A percentile compares a stretch with the other conserved stretches of the same genome.
These are phyloP conservation scores for Vulpes lagopus DNA, from an alignment of 2,113 vertebrate species.

Conservation along the genomic window DNA sequence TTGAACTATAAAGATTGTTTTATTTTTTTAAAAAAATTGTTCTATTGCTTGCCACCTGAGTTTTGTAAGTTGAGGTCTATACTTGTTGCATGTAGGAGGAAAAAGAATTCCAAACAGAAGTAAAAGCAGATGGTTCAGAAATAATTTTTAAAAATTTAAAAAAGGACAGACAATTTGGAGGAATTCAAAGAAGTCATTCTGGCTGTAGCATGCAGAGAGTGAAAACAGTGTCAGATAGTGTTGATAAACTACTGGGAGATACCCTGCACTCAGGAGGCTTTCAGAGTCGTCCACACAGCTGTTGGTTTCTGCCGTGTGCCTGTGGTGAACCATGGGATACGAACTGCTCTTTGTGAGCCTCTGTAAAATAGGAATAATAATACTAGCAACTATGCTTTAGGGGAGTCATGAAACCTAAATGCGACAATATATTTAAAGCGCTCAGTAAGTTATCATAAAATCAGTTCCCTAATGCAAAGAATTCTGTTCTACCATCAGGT, in stretches of 20 bases:
- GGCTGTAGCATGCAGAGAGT: neutral
- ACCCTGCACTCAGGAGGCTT: neutral
- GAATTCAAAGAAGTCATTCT: neutral
- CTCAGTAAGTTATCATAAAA: neutral
- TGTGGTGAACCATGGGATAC: neutral
- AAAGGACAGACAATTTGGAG: neutral
- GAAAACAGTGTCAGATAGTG: neutral
- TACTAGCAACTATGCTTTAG: neutral
- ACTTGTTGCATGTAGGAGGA: neutral
- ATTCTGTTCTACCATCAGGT: neutral
- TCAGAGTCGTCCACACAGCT: neutral
- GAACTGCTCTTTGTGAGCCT: neutral
- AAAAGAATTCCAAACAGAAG: slow-evolving; percentile 38
- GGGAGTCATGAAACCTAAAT: neutral
- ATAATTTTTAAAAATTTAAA: neutral
- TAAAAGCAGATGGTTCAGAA: neutral
- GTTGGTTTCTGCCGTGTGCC: neutral
- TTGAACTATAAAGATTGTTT: neutral
- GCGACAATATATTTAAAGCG: neutral
- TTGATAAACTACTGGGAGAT: neutral
- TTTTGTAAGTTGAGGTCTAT: slow-evolving; percentile 4
- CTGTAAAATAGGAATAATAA: neutral
- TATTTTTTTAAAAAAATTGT: neutral
- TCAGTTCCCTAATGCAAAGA: neutral
- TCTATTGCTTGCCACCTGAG: neutral